These are phyloP conservation scores for Phalacrocorax carbo DNA, from an alignment of 2,113 vertebrate species.

Conservation along the genomic window DNA sequence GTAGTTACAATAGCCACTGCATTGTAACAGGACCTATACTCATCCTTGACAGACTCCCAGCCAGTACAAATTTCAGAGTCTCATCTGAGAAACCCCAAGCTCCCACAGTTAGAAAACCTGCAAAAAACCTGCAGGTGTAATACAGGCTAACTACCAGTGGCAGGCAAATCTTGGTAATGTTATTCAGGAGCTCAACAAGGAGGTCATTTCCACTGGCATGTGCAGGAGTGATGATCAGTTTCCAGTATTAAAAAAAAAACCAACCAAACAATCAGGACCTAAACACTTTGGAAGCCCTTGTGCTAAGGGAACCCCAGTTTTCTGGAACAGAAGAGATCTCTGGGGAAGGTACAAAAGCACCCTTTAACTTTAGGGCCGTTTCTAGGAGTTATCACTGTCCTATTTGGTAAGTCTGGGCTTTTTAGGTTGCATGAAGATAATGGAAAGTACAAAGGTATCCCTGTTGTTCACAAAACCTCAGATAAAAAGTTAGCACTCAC, in stretches of 20 bases:
- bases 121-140: background rate
- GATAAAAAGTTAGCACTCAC: background rate
- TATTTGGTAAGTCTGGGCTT: background rate
- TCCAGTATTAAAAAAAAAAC: background rate
- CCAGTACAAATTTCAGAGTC: background rate
- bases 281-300: background rate
- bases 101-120: background rate
- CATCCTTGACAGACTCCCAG: background rate
- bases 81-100: background rate
- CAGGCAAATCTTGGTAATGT: background rate
- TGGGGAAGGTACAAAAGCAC: background rate
- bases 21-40: background rate
- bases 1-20: background rate
- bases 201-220: background rate
- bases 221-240: background rate
- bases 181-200: background rate
- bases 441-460: background rate
- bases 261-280: background rate
- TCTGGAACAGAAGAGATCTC: background rate
- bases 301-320: background rate
- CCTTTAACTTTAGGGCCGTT: background rate
- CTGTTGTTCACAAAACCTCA: background rate
- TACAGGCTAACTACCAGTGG: background rate
- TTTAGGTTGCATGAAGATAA: background rate
- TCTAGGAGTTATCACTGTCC: background rate